phyloP scores from a whole-genome alignment of 2,888 invertebrate species.

The Ischnus inquisitorius region DNA sequence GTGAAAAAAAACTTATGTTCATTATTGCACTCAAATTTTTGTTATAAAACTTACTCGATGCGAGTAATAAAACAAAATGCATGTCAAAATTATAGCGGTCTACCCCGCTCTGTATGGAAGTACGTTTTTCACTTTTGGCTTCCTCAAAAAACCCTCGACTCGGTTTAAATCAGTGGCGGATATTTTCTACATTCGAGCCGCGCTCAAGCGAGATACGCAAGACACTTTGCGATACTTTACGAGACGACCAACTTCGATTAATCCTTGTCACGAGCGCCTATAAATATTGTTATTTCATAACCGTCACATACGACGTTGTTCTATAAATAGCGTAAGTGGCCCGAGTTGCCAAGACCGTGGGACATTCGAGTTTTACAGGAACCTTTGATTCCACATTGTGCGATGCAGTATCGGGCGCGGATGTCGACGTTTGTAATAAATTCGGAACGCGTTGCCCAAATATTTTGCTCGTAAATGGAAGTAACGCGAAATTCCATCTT shows the following conservation, averaged over 20 bases:
- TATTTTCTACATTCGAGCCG: not conserved
- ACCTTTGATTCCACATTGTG: not conserved
- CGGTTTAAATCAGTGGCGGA: not conserved
- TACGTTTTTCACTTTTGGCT: no score
- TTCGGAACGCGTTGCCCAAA: not conserved
- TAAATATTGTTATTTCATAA: constrained; percentile 47
- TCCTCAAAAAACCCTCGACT: not conserved
- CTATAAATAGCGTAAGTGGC: constrained; percentile 23
- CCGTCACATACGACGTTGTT: constrained; percentile 6
- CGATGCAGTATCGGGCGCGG: not conserved
- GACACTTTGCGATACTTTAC: constrained; percentile 14
- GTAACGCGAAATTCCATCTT: not conserved
- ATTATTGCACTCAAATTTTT: no score
- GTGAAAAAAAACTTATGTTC: no score
- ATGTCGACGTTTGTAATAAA: not conserved
- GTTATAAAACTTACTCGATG: no score
- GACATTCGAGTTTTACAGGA: not conserved
- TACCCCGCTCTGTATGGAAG: no score
- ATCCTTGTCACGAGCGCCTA: constrained; percentile 15
- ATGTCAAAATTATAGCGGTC: no score
- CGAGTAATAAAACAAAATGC: no score
- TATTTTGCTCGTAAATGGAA: not conserved
- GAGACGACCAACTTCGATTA: constrained; percentile 30
- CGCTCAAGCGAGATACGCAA: not conserved
- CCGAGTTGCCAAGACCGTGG: constrained; percentile 14